Evolutionary conservation across 2,888 invertebrate genomes (phyloP).

Genomic region (Dryobotodes eremita): DNA sequence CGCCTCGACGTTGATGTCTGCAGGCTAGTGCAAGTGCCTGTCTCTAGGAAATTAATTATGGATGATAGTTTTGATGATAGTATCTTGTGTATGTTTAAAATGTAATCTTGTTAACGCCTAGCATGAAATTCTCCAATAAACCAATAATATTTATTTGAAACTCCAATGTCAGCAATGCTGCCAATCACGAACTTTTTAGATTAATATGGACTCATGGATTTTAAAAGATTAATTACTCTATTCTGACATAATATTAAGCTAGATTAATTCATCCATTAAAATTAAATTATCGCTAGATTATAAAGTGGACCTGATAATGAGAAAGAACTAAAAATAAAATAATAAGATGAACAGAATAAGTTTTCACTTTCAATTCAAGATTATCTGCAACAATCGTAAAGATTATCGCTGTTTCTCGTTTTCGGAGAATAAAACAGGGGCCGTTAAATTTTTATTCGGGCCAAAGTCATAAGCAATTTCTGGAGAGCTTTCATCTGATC

Average conservation of each 20-base stretch:
- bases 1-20: too few relatives aligned
- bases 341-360: conserved; percentile 11
- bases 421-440: conserved; percentile 18
- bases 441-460: conserved; percentile 36
- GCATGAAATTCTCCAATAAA: neutral
- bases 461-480: conserved; percentile 47
- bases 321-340: neutral
- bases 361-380: conserved; percentile 11
- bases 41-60: neutral
- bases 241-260: neutral
- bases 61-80: neutral
- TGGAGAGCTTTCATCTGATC: conserved; percentile 44
- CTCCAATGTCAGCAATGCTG: neutral
- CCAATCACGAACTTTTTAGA: neutral
- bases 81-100: neutral
- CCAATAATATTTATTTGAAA: too few relatives aligned
- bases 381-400: conserved; percentile 20
- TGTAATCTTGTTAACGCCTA: neutral
- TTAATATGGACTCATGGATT: neutral
- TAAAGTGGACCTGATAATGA: neutral
- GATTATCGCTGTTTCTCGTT: conserved; percentile 27
- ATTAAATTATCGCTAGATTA: too few relatives aligned
- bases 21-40: neutral
- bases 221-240: neutral
- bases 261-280: neutral